phyloP scores from a whole-genome alignment of 2,113 vertebrate genomes.

The Ochotona princeps region DNA sequence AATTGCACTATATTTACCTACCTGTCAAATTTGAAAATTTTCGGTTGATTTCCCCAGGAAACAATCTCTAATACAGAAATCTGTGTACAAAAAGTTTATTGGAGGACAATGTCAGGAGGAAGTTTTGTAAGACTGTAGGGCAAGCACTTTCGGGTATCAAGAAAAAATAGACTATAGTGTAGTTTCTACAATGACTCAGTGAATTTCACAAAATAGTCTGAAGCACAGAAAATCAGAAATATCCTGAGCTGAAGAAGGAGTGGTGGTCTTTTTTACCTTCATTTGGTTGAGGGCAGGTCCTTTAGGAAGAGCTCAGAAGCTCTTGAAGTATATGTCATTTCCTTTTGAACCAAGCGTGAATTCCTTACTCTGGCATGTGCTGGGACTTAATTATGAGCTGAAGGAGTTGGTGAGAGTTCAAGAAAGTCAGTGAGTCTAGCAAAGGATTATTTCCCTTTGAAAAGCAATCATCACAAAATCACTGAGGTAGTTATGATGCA shows the following conservation, averaged over 20 bases:
- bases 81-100: neutral
- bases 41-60: neutral
- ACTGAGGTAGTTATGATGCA: neutral
- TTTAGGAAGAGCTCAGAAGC: no score
- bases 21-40: neutral
- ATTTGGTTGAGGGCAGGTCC: neutral
- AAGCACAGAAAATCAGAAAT: neutral
- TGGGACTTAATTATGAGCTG: no score
- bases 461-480: neutral
- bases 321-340: no score
- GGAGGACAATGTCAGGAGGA: neutral
- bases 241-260: neutral
- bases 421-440: no score
- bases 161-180: neutral
- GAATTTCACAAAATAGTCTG: neutral
- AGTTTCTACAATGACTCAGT: neutral
- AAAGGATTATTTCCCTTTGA: no score
- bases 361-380: no score
- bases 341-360: no score
- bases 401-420: no score
- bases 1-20: neutral
- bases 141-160: neutral
- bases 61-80: neutral
- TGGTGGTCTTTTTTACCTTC: neutral
- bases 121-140: neutral